Percentiles rank a stretch among this genome's conserved stretches.
These are phyloP conservation scores for Drosophila tsacasi DNA, from an alignment of 1,140 invertebrate species.

Conservation along the genomic window DNA sequence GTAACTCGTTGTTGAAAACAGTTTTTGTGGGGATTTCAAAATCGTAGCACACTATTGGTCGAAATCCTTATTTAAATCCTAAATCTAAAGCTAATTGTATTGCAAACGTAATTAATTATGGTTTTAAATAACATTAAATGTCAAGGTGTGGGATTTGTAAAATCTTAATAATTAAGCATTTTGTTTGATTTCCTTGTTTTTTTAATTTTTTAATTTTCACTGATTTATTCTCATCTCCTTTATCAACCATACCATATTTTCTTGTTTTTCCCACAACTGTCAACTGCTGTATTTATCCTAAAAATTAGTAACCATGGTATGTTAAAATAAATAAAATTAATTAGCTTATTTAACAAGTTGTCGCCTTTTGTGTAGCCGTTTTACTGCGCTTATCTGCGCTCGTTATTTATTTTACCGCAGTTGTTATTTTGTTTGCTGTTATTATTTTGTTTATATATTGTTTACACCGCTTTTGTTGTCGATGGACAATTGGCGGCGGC, in stretches of 20 bases:
- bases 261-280: slow-evolving; percentile 3
- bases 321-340: slow-evolving; percentile 33
- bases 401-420: slow-evolving; percentile 11
- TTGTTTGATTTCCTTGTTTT: neutral
- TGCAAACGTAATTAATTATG: too few species aligned
- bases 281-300: neutral
- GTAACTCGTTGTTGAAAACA: too few species aligned
- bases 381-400: slow-evolving; percentile 33
- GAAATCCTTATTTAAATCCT: too few species aligned
- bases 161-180: neutral
- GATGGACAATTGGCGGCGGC: neutral
- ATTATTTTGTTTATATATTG: slow-evolving; percentile 42
- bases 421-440: slow-evolving; percentile 27
- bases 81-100: neutral
- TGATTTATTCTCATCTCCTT: neutral
- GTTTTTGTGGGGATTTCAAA: too few species aligned
- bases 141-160: neutral
- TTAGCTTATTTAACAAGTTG: slow-evolving; percentile 55
- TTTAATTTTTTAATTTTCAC: neutral
- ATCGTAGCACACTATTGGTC: too few species aligned
- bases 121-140: neutral
- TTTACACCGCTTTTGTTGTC: slow-evolving; percentile 39
- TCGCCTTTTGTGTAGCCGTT: slow-evolving; percentile 37
- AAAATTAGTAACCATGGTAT: neutral
- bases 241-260: neutral